phyloP scores from a whole-genome alignment of 2,888 invertebrate species.

The Tipula confusa region DNA sequence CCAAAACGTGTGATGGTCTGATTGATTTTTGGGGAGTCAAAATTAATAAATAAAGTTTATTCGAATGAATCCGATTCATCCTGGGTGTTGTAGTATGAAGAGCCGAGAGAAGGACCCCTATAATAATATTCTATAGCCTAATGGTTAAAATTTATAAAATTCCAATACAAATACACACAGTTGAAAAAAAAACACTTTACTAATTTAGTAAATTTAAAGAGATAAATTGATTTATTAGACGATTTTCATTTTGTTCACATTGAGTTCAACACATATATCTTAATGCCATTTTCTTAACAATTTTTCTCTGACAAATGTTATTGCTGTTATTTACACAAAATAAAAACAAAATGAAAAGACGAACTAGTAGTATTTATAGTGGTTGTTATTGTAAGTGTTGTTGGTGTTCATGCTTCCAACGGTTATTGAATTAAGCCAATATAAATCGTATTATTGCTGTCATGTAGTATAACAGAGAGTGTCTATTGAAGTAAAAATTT shows the following conservation, averaged over 20 bases:
- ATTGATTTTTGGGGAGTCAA: no score
- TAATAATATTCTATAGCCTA: no score
- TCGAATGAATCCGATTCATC: no score
- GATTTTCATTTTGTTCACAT: background rate
- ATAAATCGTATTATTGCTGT: background rate
- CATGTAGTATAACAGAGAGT: background rate
- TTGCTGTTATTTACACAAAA: background rate
- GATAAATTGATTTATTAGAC: background rate
- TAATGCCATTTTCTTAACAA: background rate
- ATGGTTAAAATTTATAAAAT: no score
- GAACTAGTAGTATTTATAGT: background rate
- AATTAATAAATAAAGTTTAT: no score
- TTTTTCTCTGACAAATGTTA: background rate
- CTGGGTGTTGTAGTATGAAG: no score
- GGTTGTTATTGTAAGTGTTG: background rate
- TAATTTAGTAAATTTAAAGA: background rate
- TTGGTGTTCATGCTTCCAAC: slow-evolving; percentile 25
- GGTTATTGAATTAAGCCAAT: slow-evolving; percentile 25
- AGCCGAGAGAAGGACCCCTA: no score
- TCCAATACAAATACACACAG: no score
- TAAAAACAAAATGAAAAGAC: background rate
- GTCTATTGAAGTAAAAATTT: background rate
- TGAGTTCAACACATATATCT: background rate
- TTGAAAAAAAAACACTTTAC: background rate
- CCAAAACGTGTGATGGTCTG: no score